phyloP scores from a whole-genome alignment of 2,888 invertebrate species.

The Gymnoscelis rufifasciata region DNA sequence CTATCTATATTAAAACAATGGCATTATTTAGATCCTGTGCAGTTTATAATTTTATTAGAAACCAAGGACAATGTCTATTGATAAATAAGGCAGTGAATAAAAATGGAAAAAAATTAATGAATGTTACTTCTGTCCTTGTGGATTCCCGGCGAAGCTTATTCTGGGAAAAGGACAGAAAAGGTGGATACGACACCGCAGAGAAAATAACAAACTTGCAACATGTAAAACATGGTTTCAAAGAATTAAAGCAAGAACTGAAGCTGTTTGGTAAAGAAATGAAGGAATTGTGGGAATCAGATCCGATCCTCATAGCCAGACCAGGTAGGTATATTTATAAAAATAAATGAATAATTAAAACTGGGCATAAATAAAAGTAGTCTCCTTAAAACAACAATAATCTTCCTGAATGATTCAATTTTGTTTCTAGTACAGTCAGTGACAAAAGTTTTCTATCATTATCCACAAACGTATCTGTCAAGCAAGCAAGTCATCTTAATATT shows the following conservation, averaged over 20 bases:
- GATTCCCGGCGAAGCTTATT: constrained; percentile 59
- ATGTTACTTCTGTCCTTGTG: constrained; percentile 31
- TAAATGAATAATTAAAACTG: neutral
- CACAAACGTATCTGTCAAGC: too few relatives aligned
- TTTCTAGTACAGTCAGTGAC: too few relatives aligned
- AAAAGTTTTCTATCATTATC: too few relatives aligned
- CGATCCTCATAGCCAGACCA: constrained; percentile 73
- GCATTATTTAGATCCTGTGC: constrained; percentile 35
- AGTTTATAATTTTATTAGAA: constrained; percentile 31
- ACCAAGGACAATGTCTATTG: constrained; percentile 38
- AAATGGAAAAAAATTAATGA: constrained; percentile 30
- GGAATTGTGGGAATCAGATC: constrained; percentile 82
- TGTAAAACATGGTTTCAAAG: constrained; percentile 81
- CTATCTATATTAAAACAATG: too few relatives aligned
- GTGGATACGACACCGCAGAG: constrained; percentile 74
- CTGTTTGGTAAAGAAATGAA: constrained; percentile 84
- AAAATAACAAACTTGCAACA: constrained; percentile 71
- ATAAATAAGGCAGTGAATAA: constrained; percentile 37
- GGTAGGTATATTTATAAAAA: constrained; percentile 49
- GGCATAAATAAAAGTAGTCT: too few relatives aligned
- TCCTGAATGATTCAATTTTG: too few relatives aligned
- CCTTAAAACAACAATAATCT: too few relatives aligned
- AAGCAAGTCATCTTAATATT: too few relatives aligned
- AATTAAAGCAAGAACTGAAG: constrained; percentile 82
- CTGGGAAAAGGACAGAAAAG: constrained; percentile 80